Evolutionary conservation across 1,140 invertebrate species (phyloP).

Genomic region (Agrypnia vestita): DNA sequence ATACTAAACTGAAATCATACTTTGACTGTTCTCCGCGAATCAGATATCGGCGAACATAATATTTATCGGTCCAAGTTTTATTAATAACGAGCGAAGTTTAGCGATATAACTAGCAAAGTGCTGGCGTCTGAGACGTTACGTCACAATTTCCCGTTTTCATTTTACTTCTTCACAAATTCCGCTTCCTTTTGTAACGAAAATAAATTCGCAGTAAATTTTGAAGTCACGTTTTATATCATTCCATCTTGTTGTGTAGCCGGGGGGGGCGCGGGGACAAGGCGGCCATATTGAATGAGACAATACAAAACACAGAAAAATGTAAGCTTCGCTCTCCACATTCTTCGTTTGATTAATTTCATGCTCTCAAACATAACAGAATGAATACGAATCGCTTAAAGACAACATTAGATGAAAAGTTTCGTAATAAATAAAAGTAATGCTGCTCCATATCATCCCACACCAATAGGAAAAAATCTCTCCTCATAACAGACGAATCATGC

Average conservation of each 20-base stretch:
- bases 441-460: too few species aligned
- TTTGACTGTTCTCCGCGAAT: conserved; percentile 13
- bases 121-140: conserved; percentile 29
- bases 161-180: conserved; percentile 52
- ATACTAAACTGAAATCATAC: conserved; percentile 19
- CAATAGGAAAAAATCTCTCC: too few species aligned
- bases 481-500: too few species aligned
- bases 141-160: conserved; percentile 50
- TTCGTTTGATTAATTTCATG: conserved; percentile 43
- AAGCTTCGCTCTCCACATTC: conserved; percentile 37
- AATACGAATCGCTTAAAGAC: not conserved
- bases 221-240: conserved; percentile 56
- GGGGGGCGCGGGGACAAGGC: not conserved
- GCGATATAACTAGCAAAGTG: conserved; percentile 32
- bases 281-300: conserved; percentile 45
- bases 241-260: conserved; percentile 43
- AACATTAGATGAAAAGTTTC: too few species aligned
- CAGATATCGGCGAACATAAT: conserved; percentile 26
- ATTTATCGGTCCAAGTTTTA: conserved; percentile 41
- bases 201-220: conserved; percentile 57
- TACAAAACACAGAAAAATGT: conserved; percentile 37
- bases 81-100: conserved; percentile 42
- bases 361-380: conserved; percentile 5
- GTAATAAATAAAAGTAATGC: too few species aligned
- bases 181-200: conserved; percentile 52